phyloP scores from a whole-genome alignment of 2,113 vertebrate species.

The Cyanoramphus novaezelandiae region DNA sequence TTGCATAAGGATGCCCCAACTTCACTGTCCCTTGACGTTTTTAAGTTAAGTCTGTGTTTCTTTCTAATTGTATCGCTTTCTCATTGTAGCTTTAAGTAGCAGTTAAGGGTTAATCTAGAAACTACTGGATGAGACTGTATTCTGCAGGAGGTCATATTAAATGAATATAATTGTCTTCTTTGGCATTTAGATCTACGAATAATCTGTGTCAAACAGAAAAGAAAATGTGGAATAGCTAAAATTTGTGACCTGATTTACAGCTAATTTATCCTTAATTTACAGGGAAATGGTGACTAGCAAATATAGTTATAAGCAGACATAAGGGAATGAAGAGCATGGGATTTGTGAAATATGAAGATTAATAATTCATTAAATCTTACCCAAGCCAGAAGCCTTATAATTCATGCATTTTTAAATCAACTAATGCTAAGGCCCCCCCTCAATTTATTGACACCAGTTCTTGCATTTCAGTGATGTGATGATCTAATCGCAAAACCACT shows the following conservation, averaged over 20 bases:
- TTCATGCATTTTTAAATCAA: conserved; percentile 47
- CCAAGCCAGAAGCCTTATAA: not conserved
- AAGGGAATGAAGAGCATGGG: conserved; percentile 5
- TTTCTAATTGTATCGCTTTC: not conserved
- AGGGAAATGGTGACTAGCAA: not conserved
- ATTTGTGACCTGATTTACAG: conserved; percentile 27
- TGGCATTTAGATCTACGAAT: not conserved
- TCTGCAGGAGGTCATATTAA: conserved; percentile 41
- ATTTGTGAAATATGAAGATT: conserved; percentile 47
- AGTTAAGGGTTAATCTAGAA: conserved; percentile 29
- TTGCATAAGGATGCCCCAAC: not conserved
- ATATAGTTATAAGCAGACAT: conserved; percentile 6
- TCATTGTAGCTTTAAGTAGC: not conserved
- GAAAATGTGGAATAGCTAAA: conserved; percentile 12
- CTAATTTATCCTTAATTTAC: conserved; percentile 33
- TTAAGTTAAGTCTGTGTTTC: not conserved
- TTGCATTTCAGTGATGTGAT: not conserved
- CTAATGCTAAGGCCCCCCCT: not conserved
- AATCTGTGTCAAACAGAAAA: conserved; percentile 18
- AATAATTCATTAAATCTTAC: conserved; percentile 56
- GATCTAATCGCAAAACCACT: not conserved
- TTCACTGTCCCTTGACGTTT: not conserved
- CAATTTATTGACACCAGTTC: not conserved
- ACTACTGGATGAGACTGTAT: not conserved
- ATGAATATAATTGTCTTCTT: conserved; percentile 32